Conservation (phyloP, 2,113 vertebrate genomes). For the Oreochromis aureus region DNA sequence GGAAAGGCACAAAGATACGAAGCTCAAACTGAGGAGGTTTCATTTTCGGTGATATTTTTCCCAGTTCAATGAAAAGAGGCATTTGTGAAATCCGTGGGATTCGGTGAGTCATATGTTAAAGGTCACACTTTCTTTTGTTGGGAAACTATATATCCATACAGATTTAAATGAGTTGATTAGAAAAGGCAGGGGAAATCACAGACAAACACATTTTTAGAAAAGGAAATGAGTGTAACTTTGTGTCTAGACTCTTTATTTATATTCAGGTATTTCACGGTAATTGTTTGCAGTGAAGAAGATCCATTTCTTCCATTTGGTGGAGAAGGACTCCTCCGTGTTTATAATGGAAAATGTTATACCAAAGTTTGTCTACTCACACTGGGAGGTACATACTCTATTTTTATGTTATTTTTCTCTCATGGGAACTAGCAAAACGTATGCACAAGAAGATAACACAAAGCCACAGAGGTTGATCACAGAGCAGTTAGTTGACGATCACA, state of each 20-base stretch:
- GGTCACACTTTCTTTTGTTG: background rate
- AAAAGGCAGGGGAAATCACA: background rate
- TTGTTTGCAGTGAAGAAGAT: background rate
- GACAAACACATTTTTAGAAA: background rate
- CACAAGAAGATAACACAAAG: background rate
- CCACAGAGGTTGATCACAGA: background rate
- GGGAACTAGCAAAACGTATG: background rate
- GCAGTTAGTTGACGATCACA: background rate
- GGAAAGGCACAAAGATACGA: constrained; percentile 6
- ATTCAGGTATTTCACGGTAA: background rate
- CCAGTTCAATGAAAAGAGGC: constrained; percentile 17
- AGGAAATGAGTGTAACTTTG: background rate
- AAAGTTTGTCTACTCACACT: background rate
- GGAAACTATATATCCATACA: background rate
- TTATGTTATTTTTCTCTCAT: background rate
- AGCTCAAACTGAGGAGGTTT: background rate
- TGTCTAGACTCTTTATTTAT: background rate
- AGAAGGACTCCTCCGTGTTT: background rate
- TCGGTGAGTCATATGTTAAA: constrained; percentile 10
- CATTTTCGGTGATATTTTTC: background rate
- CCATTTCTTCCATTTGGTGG: background rate
- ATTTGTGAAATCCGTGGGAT: constrained; percentile 29
- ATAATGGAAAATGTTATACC: background rate
- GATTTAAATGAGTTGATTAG: background rate
- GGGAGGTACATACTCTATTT: background rate